Percentiles rank a stretch among this genome's conserved stretches.
phyloP scores from a whole-genome alignment of 2,113 vertebrate genomes.

The Eclectus roratus region DNA sequence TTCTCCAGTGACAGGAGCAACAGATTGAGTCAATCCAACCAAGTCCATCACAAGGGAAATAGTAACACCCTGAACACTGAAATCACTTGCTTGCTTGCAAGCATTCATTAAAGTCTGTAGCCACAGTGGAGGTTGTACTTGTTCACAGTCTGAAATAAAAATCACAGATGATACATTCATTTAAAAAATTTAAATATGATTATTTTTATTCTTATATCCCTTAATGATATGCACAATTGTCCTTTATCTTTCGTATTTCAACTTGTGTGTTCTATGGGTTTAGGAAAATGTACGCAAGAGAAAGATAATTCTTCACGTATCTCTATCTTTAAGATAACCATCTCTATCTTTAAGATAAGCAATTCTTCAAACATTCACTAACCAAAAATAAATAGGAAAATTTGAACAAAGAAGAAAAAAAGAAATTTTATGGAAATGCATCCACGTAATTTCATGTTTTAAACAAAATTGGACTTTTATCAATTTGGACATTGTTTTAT shows the following conservation, averaged over 20 bases:
- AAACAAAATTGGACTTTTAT: not conserved
- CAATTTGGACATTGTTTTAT: not conserved
- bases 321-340: not conserved
- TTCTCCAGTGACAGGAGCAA: conserved; percentile 91
- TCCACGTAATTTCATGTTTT: not conserved
- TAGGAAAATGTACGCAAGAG: not conserved
- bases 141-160: conserved; percentile 82
- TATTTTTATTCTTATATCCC: not conserved
- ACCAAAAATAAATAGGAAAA: not conserved
- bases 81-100: conserved; percentile 86
- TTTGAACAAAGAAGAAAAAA: not conserved
- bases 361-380: not conserved
- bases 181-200: not conserved
- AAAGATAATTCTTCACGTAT: not conserved
- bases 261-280: not conserved
- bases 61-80: conserved; percentile 87
- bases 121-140: conserved; percentile 86
- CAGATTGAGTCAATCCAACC: conserved; percentile 91
- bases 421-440: not conserved
- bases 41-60: conserved; percentile 97
- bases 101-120: conserved; percentile 94
- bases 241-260: not conserved
- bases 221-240: not conserved
- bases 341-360: not conserved
- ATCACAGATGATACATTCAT: not conserved